Base-by-base conservation (phyloP, 2,888 invertebrate species). In the Spodoptera littoralis region DNA sequence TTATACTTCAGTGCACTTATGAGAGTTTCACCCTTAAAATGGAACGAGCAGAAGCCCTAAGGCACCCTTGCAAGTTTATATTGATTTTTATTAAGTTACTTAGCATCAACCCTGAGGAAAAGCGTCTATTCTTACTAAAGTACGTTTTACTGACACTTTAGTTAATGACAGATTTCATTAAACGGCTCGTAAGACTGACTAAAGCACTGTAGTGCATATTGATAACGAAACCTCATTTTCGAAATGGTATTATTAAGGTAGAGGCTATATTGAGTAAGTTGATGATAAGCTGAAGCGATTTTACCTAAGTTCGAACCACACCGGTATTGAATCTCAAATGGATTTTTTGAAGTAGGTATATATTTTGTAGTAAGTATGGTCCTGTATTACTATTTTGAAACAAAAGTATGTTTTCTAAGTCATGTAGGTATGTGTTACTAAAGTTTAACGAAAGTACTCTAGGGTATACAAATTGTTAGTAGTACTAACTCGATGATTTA, bases 161-260 rank as follows among this genome's bases (percentile, higher is more conserved):
- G 79, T 82, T 92, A 92, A 93, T 92, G 90, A 92, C 88, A 85
- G 85, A 92, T 90, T 92, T 92, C 92, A 92, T 93, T 92, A 92
- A 88, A 88, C 78, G 80, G 76, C 74, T 82, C 84, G 81, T 87
- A 85, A 84, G 83, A 82, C 81, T 80, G 71, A 79, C 74, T 85
- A 77, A 83, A 86, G 83, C 79, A 77, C 79, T 79, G 63, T 66
- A 84, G 81, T 82, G 80, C 83, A 81, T 83, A 84, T 83, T 80
- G 90, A 88, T 89, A 91, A 87, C 83, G 82, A 82, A 83, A 83
- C 82, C 84, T 84, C 83, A 82, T 87, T 85, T 81, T 80, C 76
- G 64, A 86, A 88, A 88, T 88, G 79, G 82, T 84, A 85, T 85
- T 86, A 83, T 84, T 83, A 80, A 83, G 82, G 83, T 66, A 65